Percentiles rank a stretch among this genome's conserved stretches.
Conservation (phyloP, 1,140 invertebrate genomes). For the Triops cancriformis region DNA sequence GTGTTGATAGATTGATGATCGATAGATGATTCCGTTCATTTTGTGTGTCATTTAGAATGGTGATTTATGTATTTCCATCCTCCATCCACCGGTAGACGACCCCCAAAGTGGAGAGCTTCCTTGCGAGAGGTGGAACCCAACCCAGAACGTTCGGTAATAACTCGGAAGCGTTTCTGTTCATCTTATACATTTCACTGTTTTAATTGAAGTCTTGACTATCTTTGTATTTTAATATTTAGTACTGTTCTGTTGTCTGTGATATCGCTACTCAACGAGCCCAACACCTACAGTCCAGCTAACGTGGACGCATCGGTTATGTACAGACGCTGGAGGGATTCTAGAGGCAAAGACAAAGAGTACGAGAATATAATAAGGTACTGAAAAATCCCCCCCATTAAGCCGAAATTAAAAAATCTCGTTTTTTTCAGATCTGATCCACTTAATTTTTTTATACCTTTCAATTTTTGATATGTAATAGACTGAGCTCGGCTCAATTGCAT, state of each 20-base stretch:
- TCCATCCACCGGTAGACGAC: slow-evolving; percentile 98
- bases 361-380: slow-evolving; percentile 94
- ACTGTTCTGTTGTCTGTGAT: slow-evolving; percentile 97
- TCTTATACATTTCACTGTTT: background rate
- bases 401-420: background rate
- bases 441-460: too few species aligned
- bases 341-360: slow-evolving; percentile 98
- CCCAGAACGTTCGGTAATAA: slow-evolving; percentile 89
- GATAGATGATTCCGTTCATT: too few species aligned
- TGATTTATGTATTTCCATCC: slow-evolving; percentile 97
- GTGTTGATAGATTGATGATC: too few species aligned
- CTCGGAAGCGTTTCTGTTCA: background rate
- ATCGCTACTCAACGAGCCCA: slow-evolving; percentile 96
- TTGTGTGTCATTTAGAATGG: slow-evolving; percentile 70
- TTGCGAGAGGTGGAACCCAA: slow-evolving; percentile 99
- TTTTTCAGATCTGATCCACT: too few species aligned
- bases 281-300: slow-evolving; percentile 98
- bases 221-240: slow-evolving; percentile 42
- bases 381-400: background rate
- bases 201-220: too few species aligned
- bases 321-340: slow-evolving; percentile 94
- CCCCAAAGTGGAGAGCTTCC: slow-evolving; percentile 97
- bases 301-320: slow-evolving; percentile 99
- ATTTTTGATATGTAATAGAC: too few species aligned
- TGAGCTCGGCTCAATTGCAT: too few species aligned